Evolutionary conservation across 2,888 invertebrate species (phyloP).

Genomic region (Parnassius apollo): DNA sequence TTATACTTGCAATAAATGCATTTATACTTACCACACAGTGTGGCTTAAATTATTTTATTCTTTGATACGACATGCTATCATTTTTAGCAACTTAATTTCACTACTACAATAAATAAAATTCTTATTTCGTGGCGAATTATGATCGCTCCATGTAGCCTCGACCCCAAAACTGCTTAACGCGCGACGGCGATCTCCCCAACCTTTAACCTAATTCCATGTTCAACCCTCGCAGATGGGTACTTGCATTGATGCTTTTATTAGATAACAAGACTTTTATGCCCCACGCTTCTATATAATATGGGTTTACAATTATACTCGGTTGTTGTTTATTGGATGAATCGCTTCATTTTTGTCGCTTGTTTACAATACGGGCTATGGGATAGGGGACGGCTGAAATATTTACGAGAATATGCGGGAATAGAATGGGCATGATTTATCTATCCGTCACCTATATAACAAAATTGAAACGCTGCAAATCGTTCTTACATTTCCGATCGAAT

Average conservation of each 20-base stretch:
- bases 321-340: constrained; percentile 39
- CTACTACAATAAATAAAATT: too few relatives aligned
- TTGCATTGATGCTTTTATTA: constrained; percentile 59
- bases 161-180: constrained; percentile 59
- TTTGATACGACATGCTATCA: too few relatives aligned
- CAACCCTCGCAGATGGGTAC: constrained; percentile 56
- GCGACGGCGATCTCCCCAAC: constrained; percentile 54
- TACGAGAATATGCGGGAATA: constrained; percentile 13
- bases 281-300: constrained; percentile 40
- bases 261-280: constrained; percentile 45
- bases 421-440: constrained; percentile 8
- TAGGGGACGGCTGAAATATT: constrained; percentile 19
- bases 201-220: constrained; percentile 65
- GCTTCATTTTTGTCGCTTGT: constrained; percentile 41
- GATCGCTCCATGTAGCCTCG: constrained; percentile 55
- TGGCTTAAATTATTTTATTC: too few relatives aligned
- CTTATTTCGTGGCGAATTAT: constrained; percentile 58
- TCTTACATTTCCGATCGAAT: constrained; percentile 13
- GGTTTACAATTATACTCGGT: constrained; percentile 39
- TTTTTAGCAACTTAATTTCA: too few relatives aligned
- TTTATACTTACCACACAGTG: too few relatives aligned
- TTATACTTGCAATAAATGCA: constrained; percentile 15
- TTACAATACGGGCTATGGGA: constrained; percentile 34
- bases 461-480: not conserved
- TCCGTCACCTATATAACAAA: not conserved